Conservation (phyloP, 2,888 invertebrate species). For the Xylocampa areola region DNA sequence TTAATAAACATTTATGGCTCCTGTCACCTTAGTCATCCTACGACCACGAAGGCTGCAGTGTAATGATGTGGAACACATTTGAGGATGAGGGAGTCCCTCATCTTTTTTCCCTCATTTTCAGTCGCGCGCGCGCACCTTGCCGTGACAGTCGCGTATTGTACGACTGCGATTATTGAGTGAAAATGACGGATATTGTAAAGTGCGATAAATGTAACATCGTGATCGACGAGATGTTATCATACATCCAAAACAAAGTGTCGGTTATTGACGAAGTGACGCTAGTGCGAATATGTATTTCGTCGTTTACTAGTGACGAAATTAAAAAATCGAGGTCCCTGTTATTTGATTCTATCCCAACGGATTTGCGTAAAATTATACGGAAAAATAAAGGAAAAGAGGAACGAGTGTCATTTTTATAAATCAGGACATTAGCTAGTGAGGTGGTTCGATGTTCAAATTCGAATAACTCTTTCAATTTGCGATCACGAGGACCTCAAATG, state of each 20-base stretch:
- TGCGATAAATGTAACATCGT: background rate
- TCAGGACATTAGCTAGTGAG: no score
- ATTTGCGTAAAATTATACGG: background rate
- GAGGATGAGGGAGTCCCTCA: no score
- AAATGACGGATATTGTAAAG: background rate
- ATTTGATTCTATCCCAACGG: background rate
- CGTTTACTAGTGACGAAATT: background rate
- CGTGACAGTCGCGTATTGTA: no score
- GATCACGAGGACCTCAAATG: no score
- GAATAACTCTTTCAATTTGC: no score
- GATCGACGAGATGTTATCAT: background rate
- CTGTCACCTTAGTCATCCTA: no score
- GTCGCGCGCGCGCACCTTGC: no score
- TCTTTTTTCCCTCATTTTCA: no score
- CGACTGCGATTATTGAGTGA: background rate
- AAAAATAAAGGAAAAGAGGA: conserved; percentile 1
- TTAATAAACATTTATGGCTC: no score
- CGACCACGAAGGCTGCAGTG: no score
- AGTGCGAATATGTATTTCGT: background rate
- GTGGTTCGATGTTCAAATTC: no score
- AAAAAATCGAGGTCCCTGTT: background rate
- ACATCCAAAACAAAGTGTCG: background rate
- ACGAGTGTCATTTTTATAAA: background rate
- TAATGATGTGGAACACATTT: no score
- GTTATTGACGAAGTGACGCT: conserved; percentile 1